Base-by-base conservation (phyloP, 30 jellyfish, hydroid and myxozoan species). In the Turritopsis rubra region DNA sequence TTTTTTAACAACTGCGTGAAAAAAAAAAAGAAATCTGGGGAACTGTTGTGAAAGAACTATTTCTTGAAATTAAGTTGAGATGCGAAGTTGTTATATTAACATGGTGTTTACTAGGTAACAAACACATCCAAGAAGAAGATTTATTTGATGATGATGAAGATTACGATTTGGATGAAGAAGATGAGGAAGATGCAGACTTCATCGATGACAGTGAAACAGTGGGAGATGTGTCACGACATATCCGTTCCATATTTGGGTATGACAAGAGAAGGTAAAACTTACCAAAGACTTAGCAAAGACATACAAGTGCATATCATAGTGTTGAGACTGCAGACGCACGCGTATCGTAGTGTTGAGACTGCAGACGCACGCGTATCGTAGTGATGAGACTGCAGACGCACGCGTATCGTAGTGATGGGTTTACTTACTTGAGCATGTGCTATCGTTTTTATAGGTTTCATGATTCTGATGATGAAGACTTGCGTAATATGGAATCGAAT, bases 381-480 rank as follows among this genome's bases (percentile, higher is more conserved):
- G n/a, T n/a, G n/a, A n/a, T n/a, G n/a, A n/a, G n/a, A n/a, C n/a
- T n/a, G n/a, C n/a, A n/a, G n/a, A n/a, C n/a, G n/a, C n/a, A n/a
- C n/a, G n/a, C n/a, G n/a, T n/a, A n/a, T n/a, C n/a, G n/a, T n/a
- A n/a, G n/a, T n/a, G n/a, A n/a, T n/a, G n/a, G n/a, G n/a, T n/a
- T n/a, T n/a, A n/a, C n/a, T n/a, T n/a, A n/a, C n/a, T n/a, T n/a
- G n/a, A n/a, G n/a, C n/a, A 20, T 75, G 26, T n/a, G 21, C n/a
- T 85, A 22, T 23, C 60, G n/a, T n/a, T 26, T 65, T 72, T 73
- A 0, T 30, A 92, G 98, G 73, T 92, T 68, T 79, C 25, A 18
- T 5, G 96, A 92, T 65, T 88, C 89, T 21, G 98, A 92, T 28
- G 96, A 88, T 28, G 98, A 91, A 66, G 93, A 83, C 23, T 54